Evolutionary conservation across 2,797 vertebrate genomes (phyloP).

Genomic region (Oreonectes daqikongensis): DNA sequence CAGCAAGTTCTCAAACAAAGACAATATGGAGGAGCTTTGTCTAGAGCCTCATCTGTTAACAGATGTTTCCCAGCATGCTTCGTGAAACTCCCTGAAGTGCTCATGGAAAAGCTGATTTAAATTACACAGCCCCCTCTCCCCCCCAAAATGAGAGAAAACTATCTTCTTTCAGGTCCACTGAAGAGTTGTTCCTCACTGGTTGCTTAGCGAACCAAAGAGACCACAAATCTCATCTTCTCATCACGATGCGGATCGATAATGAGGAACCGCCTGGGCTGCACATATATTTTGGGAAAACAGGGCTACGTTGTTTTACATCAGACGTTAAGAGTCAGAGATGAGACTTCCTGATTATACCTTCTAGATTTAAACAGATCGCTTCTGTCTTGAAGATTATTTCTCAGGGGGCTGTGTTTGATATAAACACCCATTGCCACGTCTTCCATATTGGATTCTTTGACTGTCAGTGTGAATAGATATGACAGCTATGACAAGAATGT

Average conservation of each 20-base stretch:
- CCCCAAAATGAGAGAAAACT: background rate
- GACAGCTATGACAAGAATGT: slow-evolving; percentile 1
- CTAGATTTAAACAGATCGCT: slow-evolving; percentile 31
- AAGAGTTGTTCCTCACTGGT: slow-evolving; percentile 26
- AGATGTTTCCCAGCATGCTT: slow-evolving; percentile 40
- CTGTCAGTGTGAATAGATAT: background rate
- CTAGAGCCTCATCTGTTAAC: slow-evolving; percentile 18
- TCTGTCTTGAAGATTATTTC: slow-evolving; percentile 8
- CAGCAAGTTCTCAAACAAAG: slow-evolving; percentile 3
- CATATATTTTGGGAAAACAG: slow-evolving; percentile 33
- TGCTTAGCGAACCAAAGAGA: slow-evolving; percentile 28
- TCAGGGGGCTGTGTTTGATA: slow-evolving; percentile 17
- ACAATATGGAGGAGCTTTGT: slow-evolving; percentile 12
- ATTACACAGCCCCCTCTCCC: slow-evolving; percentile 5
- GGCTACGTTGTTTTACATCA: slow-evolving; percentile 31
- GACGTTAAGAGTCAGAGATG: slow-evolving; percentile 30
- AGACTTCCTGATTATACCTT: slow-evolving; percentile 27
- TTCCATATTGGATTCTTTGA: slow-evolving; percentile 2
- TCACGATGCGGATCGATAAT: slow-evolving; percentile 27
- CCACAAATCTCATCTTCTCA: slow-evolving; percentile 33
- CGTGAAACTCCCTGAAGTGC: slow-evolving; percentile 22
- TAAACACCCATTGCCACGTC: slow-evolving; percentile 11
- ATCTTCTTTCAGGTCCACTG: slow-evolving; percentile 10
- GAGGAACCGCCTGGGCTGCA: slow-evolving; percentile 7
- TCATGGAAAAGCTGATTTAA: background rate